A percentile compares a stretch with the other conserved stretches of the same genome.
Conservation (phyloP, 2,113 vertebrate genomes). For the Corythoichthys intestinalis region DNA sequence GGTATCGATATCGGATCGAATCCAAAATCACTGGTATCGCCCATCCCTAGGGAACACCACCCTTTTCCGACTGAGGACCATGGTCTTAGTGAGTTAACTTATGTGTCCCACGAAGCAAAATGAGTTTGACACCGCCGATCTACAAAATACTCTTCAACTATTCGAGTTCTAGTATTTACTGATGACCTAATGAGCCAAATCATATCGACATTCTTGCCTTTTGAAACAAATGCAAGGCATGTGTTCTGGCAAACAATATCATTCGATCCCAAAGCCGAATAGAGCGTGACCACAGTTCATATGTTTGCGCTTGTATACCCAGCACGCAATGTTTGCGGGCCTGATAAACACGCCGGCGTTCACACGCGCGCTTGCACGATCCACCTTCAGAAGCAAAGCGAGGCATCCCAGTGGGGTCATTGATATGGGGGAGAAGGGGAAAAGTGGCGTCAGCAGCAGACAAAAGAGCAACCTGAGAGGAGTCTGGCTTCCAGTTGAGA, state of each 20-base stretch:
- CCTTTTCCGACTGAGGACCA: too few species aligned
- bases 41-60: too few species aligned
- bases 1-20: too few species aligned
- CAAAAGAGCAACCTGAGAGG: slow-evolving; percentile 29
- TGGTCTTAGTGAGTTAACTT: too few species aligned
- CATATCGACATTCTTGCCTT: slow-evolving; percentile 29
- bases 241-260: slow-evolving; percentile 31
- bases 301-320: slow-evolving; percentile 26
- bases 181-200: slow-evolving; percentile 32
- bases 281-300: slow-evolving; percentile 9
- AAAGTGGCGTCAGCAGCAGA: slow-evolving; percentile 7
- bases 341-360: slow-evolving; percentile 18
- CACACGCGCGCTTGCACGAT: slow-evolving; percentile 12
- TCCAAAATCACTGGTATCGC: too few species aligned
- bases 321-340: slow-evolving; percentile 23
- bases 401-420: slow-evolving; percentile 8
- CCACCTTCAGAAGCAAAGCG: slow-evolving; percentile 25
- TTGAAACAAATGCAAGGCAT: slow-evolving; percentile 21
- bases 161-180: slow-evolving; percentile 24
- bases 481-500: slow-evolving; percentile 20
- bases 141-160: slow-evolving; percentile 23
- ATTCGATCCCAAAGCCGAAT: slow-evolving; percentile 25
- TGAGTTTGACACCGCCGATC: background rate
- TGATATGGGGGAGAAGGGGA: background rate
- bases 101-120: too few species aligned